Base-by-base conservation (phyloP, 2,113 vertebrate genomes). In the Seriola quinqueradiata region DNA sequence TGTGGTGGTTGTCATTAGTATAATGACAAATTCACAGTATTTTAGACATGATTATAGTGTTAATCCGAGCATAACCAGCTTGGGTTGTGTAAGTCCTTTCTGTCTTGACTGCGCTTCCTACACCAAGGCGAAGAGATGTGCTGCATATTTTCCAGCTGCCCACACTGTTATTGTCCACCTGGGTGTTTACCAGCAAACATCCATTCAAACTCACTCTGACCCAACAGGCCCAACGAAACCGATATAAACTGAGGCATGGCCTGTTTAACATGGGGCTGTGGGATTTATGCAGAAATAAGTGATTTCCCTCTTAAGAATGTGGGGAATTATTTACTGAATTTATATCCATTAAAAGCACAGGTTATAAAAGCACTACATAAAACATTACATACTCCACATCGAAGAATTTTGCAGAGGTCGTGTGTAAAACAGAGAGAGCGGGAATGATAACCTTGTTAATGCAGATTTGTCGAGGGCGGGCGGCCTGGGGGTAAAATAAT, bases 391-490 rank as follows among this genome's bases (percentile, higher is more conserved):
- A 54, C 67, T 60, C n/a, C 60, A 8, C 52, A 52, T 44, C 19
- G 14, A 17, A 34, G 9, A 54, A 4, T 50, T 77, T 28, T 32
- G 34, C 11, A 57, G 59, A 59, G 48, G 46, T 46, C 48, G 57
- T 58, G 60, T 50, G 40, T 65, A 34, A 25, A 78, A 67, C 21
- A 63, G 38, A 68, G 44, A 69, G 59, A 28, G 50, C 0, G 1
- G 55, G 42, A 73, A 28, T 42, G 44, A 70, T 70, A 73, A 77
- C 25, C 52, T 70, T 70, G 66, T 79, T 77, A 25, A 50, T 55
- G 32, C 25, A 40, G 48, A 25, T 34, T 75, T 23, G 55, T 19
- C 8, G 11, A 72, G 32, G 34, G 48, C 52, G 32, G 34, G 46
- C 54, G 61, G 23, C 71, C 75, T 21, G 19, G 13, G 48, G 72